Base-by-base conservation (phyloP, 2,797 vertebrate genomes). In the Manis javanica region DNA sequence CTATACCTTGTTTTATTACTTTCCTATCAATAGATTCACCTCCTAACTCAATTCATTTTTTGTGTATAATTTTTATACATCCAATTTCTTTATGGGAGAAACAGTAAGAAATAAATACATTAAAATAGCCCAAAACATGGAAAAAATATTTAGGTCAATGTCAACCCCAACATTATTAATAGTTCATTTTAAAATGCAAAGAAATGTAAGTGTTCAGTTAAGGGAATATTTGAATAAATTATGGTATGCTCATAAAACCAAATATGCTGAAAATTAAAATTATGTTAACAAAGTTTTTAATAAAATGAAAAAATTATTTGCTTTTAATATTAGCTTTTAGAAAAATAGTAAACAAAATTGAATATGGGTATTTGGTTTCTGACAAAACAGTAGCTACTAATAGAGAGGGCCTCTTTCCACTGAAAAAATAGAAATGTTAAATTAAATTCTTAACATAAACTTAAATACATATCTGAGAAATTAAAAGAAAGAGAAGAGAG, bases 41-140 rank as follows among this genome's bases (percentile, higher is more conserved):
- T 94, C 46, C 19, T 53, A 77, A 94, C 31, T 84, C 82, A 92
- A 39, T 89, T 87, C 49, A 79, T 64, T 64, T 81, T 53, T 96
- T 95, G 46, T 78, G 57, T 51, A 78, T 68, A 59, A 42, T 93
- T 90, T 87, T 71, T 77, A 91, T 24, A 42, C 5, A 87, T 1
- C 2, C 31, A 75, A 82, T 66, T 90, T 87, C 39, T 82, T 75
- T 61, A 34, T 53, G n/a, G n/a, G 88, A 95, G 49, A 64, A 93
- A 95, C n/a, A 87, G 51, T 81, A 90, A 82, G 87, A 96, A 78
- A 82, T 86, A 84, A 87, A 69, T 75, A 51, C 15, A 88, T 63
- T 77, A 89, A 90, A 95, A 75, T 23, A 46, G 42, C 18, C 31
- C 31, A 74, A 81, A 88, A 53, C 87, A 57, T 68, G n/a, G 55